These are phyloP conservation scores for Crocodylus rhombifer DNA, from an alignment of 2,797 vertebrate species.

Conservation along the genomic window DNA sequence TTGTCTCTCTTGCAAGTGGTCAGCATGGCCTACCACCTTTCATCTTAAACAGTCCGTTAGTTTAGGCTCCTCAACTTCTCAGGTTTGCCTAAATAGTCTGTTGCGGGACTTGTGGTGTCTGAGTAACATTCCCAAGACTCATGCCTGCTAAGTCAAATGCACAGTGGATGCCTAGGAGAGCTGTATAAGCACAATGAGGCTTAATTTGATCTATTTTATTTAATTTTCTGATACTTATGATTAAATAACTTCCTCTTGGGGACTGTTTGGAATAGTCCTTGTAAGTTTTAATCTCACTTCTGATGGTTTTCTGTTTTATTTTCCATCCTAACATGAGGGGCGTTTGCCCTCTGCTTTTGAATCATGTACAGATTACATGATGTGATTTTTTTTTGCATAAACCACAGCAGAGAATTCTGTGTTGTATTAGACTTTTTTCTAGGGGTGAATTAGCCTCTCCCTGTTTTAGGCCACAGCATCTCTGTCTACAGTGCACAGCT, in stretches of 20 bases:
- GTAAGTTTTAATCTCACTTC: not conserved
- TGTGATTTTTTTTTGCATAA: not conserved
- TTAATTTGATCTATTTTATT: not conserved
- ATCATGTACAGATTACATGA: not conserved
- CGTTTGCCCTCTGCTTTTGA: slow-evolving; percentile 4
- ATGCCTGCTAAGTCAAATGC: not conserved
- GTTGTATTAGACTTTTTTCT: not conserved
- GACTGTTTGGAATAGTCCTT: accelerated
- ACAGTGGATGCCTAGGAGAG: not conserved
- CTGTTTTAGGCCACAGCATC: not conserved
- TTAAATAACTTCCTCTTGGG: slow-evolving; percentile 24
- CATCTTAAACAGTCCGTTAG: not conserved
- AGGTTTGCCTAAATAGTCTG: not conserved
- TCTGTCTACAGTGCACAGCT: not conserved
- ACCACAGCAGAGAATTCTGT: not conserved
- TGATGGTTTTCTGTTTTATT: not conserved
- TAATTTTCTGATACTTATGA: not conserved
- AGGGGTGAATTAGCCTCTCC: not conserved
- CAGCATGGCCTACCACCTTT: not conserved
- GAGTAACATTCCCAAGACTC: not conserved
- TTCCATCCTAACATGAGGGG: not conserved
- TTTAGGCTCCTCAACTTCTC: not conserved
- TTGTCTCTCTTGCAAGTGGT: not conserved
- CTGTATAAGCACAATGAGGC: not conserved
- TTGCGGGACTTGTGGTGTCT: not conserved